Percentiles rank a stretch among this genome's conserved stretches.
phyloP scores from a whole-genome alignment of 2,113 vertebrate genomes.

The Terrapene triunguis region DNA sequence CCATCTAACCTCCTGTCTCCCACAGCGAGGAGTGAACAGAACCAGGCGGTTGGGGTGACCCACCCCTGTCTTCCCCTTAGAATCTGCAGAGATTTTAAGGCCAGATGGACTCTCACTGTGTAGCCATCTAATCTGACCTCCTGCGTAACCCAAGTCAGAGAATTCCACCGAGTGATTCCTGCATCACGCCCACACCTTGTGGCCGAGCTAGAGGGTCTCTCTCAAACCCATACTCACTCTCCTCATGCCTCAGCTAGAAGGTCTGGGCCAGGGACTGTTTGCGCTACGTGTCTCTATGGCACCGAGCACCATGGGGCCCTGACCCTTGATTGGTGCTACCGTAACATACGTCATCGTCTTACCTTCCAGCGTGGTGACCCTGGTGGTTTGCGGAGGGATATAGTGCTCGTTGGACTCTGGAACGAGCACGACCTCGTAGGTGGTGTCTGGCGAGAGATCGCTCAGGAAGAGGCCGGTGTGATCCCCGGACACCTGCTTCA shows the following conservation, averaged over 20 bases:
- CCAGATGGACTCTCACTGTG: not conserved
- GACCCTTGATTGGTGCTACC: accelerated
- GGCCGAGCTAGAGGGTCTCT: not conserved
- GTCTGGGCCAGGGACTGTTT: not conserved
- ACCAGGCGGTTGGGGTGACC: not conserved
- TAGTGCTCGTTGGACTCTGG: conserved; percentile 85
- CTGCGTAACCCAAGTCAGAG: not conserved
- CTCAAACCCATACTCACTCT: not conserved
- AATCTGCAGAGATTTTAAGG: not conserved
- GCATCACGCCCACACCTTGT: not conserved
- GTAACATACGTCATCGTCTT: accelerated
- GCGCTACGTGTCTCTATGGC: not conserved
- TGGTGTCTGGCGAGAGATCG: conserved; percentile 85
- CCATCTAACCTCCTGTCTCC: not conserved
- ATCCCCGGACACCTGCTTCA: conserved; percentile 78
- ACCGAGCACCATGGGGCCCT: not conserved
- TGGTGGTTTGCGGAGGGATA: conserved; percentile 80
- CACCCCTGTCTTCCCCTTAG: not conserved
- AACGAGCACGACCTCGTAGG: conserved; percentile 86
- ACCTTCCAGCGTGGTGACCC: conserved; percentile 90
- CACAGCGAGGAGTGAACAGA: not conserved
- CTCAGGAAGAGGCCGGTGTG: conserved; percentile 78
- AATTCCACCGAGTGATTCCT: not conserved
- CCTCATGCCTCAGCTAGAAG: not conserved
- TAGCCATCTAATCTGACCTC: not conserved